Evolutionary conservation across 2,113 vertebrate species (phyloP).

Genomic region (Pseudolaguvia tuberculata): DNA sequence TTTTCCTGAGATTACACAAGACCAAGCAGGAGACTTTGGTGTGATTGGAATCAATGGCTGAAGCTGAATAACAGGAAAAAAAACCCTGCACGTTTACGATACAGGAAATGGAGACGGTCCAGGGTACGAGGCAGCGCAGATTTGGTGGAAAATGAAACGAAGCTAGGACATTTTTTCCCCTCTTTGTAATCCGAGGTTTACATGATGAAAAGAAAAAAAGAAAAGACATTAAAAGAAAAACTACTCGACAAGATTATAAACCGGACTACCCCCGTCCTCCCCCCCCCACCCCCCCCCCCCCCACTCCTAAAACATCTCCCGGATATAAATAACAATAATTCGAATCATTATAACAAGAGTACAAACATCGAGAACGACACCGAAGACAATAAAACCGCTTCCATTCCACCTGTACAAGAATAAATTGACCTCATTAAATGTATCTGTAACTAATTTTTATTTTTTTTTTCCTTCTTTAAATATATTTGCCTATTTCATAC

Average conservation of each 20-base stretch:
- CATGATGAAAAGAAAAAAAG: conserved; percentile 7
- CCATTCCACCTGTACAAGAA: conserved; percentile 54
- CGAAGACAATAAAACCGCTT: conserved; percentile 55
- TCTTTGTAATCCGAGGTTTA: conserved; percentile 44
- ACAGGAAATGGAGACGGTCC: conserved; percentile 59
- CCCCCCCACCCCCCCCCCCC: no score
- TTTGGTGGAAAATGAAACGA: conserved; percentile 73
- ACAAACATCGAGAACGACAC: conserved; percentile 45
- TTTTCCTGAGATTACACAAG: conserved; percentile 73
- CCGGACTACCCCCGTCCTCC: conserved; percentile 69
- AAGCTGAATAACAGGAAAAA: conserved; percentile 9
- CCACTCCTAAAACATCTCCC: conserved; percentile 68
- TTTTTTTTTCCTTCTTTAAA: conserved; percentile 12
- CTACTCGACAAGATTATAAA: conserved; percentile 64
- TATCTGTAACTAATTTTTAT: conserved; percentile 18
- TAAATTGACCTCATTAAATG: conserved; percentile 48
- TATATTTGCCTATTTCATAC: conserved; percentile 16
- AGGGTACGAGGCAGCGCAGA: conserved; percentile 74
- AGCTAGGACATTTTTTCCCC: conserved; percentile 12
- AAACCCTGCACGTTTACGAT: conserved; percentile 28
- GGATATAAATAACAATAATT: conserved; percentile 75
- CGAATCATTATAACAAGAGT: conserved; percentile 57
- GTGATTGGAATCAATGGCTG: conserved; percentile 58
- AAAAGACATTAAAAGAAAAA: conserved; percentile 56
- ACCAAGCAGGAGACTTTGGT: conserved; percentile 66